Conservation (phyloP, 2,113 vertebrate genomes). For the Hirundichthys speculiger region DNA sequence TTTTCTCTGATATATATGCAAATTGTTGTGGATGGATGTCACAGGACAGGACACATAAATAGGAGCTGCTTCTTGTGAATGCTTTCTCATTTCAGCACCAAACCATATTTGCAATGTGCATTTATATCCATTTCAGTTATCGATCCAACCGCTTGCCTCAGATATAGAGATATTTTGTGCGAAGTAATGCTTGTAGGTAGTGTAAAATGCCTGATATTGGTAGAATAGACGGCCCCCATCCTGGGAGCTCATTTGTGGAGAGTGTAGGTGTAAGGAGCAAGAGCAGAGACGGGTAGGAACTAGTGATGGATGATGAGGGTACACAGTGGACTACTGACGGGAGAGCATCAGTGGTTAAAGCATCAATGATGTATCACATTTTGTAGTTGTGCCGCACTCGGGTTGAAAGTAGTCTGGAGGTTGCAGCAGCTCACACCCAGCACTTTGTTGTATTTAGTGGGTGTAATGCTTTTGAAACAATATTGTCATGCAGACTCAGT, state of each 20-base stretch:
- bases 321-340: slow-evolving; percentile 61
- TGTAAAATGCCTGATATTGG: slow-evolving; percentile 34
- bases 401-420: slow-evolving; percentile 64
- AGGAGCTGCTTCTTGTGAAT: background rate
- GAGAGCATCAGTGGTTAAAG: slow-evolving; percentile 70
- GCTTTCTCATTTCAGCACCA: slow-evolving; percentile 20
- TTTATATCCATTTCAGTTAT: slow-evolving; percentile 50
- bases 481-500: slow-evolving; percentile 66
- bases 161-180: slow-evolving; percentile 47
- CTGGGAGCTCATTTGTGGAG: slow-evolving; percentile 76
- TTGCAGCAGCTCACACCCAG: slow-evolving; percentile 55
- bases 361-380: slow-evolving; percentile 64
- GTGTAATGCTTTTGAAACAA: slow-evolving; percentile 51
- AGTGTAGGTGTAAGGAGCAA: slow-evolving; percentile 63
- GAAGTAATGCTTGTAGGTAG: slow-evolving; percentile 44
- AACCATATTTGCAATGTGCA: slow-evolving; percentile 39
- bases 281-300: slow-evolving; percentile 54
- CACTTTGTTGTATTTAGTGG: slow-evolving; percentile 54
- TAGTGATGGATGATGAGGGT: slow-evolving; percentile 67
- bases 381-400: slow-evolving; percentile 52
- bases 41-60: no score
- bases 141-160: slow-evolving; percentile 27
- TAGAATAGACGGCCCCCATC: slow-evolving; percentile 58
- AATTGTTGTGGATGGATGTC: no score
- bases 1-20: no score